A percentile compares a stretch with the other conserved stretches of the same genome.
These are phyloP conservation scores for Tenthredo mesomela DNA, from an alignment of 2,888 invertebrate species.

Conservation along the genomic window DNA sequence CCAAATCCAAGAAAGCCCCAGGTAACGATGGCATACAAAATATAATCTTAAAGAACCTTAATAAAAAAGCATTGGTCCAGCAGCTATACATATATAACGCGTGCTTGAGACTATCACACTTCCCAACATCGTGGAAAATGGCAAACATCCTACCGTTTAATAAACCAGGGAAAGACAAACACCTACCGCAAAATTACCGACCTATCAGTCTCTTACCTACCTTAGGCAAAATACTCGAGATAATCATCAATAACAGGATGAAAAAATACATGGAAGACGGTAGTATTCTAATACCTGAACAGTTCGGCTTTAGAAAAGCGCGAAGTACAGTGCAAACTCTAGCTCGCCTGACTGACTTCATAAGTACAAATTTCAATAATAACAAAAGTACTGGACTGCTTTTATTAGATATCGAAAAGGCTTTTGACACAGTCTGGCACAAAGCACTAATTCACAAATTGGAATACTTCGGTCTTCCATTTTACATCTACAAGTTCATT, in stretches of 20 bases:
- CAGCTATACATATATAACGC: neutral
- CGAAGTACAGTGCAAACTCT: too few relatives aligned
- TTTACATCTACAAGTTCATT: too few relatives aligned
- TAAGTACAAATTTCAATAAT: too few relatives aligned
- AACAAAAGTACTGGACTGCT: too few relatives aligned
- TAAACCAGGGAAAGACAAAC: neutral
- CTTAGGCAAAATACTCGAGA: neutral
- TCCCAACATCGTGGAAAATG: neutral
- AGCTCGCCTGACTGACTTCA: too few relatives aligned
- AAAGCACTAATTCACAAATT: too few relatives aligned
- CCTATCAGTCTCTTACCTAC: conserved; percentile 3
- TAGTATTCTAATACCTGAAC: too few relatives aligned
- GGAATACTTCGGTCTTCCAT: too few relatives aligned
- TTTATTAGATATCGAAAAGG: too few relatives aligned
- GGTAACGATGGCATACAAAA: conserved; percentile 53
- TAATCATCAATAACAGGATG: neutral
- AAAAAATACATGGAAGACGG: neutral
- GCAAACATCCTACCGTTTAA: neutral
- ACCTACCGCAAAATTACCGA: neutral
- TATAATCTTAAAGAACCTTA: conserved; percentile 10
- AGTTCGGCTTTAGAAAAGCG: too few relatives aligned
- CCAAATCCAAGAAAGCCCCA: conserved; percentile 53
- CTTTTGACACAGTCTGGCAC: too few relatives aligned
- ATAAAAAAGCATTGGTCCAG: neutral
- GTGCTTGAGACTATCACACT: neutral